phyloP scores from a whole-genome alignment of 2,797 vertebrate species.

The Sebastes cheni region DNA sequence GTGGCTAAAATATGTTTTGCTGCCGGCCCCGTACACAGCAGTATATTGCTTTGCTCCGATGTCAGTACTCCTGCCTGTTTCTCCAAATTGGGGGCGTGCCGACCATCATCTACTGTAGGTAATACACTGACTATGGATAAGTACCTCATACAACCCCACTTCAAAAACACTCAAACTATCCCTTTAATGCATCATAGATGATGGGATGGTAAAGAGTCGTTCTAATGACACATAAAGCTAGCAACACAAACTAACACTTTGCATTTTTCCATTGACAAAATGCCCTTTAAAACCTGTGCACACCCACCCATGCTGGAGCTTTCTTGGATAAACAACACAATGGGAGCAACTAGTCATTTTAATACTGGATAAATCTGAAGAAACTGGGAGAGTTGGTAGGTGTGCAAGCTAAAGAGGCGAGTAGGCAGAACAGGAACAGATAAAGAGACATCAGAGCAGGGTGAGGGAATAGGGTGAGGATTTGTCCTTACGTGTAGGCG shows the following conservation, averaged over 20 bases:
- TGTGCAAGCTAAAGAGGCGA: background rate
- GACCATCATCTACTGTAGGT: no score
- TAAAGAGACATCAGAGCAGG: background rate
- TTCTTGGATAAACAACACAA: background rate
- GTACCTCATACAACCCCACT: no score
- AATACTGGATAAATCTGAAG: background rate
- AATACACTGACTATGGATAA: no score
- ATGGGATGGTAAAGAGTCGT: background rate
- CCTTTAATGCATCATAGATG: background rate
- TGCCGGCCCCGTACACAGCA: no score
- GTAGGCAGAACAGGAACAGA: background rate
- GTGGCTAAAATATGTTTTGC: no score
- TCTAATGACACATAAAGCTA: background rate
- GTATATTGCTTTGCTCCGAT: no score
- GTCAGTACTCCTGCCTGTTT: no score
- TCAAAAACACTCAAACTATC: no score
- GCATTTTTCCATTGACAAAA: background rate
- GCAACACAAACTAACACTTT: background rate
- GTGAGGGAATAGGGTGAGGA: background rate
- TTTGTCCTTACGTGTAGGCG: conserved; percentile 88
- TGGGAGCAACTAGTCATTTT: background rate
- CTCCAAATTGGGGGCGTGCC: no score
- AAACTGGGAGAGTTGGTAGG: no score
- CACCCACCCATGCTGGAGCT: no score
- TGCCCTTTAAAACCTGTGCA: background rate